phyloP scores from a whole-genome alignment of 1,140 invertebrate genomes.

The Latrodectus geometricus region DNA sequence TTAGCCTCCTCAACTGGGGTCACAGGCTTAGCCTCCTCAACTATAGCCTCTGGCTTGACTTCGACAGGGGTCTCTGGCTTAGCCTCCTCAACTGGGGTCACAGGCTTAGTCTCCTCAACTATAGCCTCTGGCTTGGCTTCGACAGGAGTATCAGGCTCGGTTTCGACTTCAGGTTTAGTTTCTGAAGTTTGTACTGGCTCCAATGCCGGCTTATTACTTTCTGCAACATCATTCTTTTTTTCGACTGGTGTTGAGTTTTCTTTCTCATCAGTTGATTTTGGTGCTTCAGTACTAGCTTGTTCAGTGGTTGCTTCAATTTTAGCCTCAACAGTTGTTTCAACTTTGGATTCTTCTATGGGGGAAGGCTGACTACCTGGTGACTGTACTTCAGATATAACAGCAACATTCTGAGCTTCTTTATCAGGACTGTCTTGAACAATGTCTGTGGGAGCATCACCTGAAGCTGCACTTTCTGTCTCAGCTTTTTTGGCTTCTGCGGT shows the following conservation, averaged over 20 bases:
- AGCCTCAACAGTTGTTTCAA: conserved; percentile 22
- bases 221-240: neutral
- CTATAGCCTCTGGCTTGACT: conserved; percentile 14
- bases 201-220: neutral
- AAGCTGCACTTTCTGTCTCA: conserved; percentile 44
- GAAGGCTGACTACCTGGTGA: conserved; percentile 47
- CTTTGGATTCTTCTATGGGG: conserved; percentile 32
- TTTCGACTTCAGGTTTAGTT: neutral
- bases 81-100: too few relatives aligned
- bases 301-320: conserved; percentile 17
- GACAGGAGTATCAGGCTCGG: neutral
- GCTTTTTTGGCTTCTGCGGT: conserved; percentile 39
- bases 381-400: conserved; percentile 48
- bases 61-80: conserved; percentile 22
- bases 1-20: conserved; percentile 16
- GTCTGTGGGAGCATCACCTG: conserved; percentile 48
- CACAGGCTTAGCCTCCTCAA: neutral
- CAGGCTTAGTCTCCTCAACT: neutral
- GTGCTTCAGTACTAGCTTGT: conserved; percentile 3
- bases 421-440: conserved; percentile 57
- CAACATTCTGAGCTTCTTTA: conserved; percentile 40
- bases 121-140: conserved; percentile 3
- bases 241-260: neutral
- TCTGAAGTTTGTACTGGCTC: conserved; percentile 1
- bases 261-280: conserved; percentile 21